Evolutionary conservation across 2,888 invertebrate genomes (phyloP), one percentile per base, ranked within the genome.

Genomic region (Epinotia nisella): DNA sequence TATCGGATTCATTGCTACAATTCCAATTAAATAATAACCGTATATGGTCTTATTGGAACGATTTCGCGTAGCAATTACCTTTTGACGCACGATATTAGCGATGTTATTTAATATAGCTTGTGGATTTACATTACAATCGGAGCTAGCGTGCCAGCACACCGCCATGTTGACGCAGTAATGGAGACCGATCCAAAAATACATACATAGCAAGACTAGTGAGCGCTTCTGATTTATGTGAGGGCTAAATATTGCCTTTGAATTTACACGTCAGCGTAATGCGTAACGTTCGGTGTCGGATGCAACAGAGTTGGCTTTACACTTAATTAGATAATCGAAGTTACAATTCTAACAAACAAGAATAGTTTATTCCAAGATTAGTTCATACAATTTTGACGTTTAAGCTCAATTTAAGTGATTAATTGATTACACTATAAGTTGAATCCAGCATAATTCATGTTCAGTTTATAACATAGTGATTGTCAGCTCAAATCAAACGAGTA

Each of bases 181-280:
- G 78, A 81, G 84, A 83, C 81, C 78, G 80, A 79, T 85, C 89
- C 86, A 85, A 88, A 90, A 89, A 90, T 90, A 90, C 74, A 77
- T 77, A 78, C 77, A 62, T 76, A 76, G 74, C 76, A 76, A 75
- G 75, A 70, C 78, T 74, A 75, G 73, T 59, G 72, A 74, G 75
- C 76, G 75, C 64, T 75, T 64, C 58, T 69, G 68, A 73, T 73
- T 73, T 58, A 73, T 64, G 68, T 58, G 58, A 73, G 62, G 73
- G 62, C 73, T 73, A 69, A 73, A 73, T 73, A 69, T 73, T 45
- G 64, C 64, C 39, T 58, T 68, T 64, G 29, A 58, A 73, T 73
- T 62, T 64, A 72, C 56, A 72, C 49, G 62, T 55, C 45, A 70
- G 64, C 45, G 62, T 65, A 58, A 65, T 51, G 67, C 58, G 35